Evolutionary conservation across 1,140 invertebrate genomes (phyloP).

Genomic region (Octopus bimaculoides): DNA sequence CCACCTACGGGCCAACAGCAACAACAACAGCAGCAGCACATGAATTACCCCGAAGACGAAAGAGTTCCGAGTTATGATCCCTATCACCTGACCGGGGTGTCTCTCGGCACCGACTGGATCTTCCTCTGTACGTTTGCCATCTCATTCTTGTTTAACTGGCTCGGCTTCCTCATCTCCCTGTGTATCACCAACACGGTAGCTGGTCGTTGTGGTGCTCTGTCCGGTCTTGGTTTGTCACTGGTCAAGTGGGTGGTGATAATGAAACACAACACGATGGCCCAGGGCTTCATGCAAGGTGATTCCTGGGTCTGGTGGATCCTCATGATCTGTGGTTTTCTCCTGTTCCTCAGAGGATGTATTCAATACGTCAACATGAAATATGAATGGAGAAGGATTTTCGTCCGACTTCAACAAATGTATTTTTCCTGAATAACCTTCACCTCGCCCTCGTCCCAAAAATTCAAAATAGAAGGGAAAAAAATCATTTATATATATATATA

Average conservation of each 20-base stretch:
- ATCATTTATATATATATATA: neutral
- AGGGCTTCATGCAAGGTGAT: conserved; percentile 46
- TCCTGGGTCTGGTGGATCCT: conserved; percentile 55
- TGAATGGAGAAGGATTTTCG: conserved; percentile 67
- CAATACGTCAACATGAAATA: conserved; percentile 88
- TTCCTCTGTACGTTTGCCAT: conserved; percentile 58
- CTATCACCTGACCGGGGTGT: conserved; percentile 26
- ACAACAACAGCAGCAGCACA: neutral
- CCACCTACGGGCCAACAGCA: neutral
- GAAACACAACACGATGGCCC: conserved; percentile 61
- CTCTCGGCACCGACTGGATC: conserved; percentile 51
- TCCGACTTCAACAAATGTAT: neutral
- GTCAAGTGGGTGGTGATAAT: conserved; percentile 94
- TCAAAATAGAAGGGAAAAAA: neutral
- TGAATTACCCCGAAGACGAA: neutral
- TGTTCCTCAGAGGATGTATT: conserved; percentile 81
- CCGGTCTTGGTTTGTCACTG: conserved; percentile 86
- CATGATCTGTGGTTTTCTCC: conserved; percentile 65
- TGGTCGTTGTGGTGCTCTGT: conserved; percentile 85
- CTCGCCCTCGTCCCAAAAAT: neutral
- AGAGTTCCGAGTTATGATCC: neutral
- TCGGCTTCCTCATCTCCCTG: conserved; percentile 86
- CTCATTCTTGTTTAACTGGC: conserved; percentile 91
- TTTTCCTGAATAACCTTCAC: neutral
- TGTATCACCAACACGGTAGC: conserved; percentile 93